Evolutionary conservation across 1,140 invertebrate genomes (phyloP).

Genomic region (Acromyrmex heyeri): DNA sequence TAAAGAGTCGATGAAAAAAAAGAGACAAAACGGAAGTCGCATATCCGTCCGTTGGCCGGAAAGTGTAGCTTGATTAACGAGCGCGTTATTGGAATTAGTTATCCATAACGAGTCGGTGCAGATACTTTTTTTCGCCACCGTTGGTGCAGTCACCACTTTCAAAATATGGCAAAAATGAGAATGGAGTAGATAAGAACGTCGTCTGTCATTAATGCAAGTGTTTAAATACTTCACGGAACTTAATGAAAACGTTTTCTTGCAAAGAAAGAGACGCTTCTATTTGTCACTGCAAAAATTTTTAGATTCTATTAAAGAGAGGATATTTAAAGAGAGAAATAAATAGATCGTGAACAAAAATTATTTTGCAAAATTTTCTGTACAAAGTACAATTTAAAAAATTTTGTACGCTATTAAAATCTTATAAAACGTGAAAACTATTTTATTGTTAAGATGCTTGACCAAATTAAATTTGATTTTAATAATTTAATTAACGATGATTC

Average conservation of each 20-base stretch:
- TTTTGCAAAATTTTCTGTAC: neutral
- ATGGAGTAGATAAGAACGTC: constrained; percentile 15
- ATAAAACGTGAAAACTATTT: neutral
- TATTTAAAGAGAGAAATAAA: constrained; percentile 8
- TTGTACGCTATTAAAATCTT: neutral
- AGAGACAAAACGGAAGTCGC: constrained; percentile 58
- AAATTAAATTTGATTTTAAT: neutral
- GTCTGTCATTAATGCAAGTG: constrained; percentile 27
- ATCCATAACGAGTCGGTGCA: constrained; percentile 67
- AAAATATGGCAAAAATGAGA: constrained; percentile 50
- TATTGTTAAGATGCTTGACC: neutral
- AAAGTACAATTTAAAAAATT: neutral
- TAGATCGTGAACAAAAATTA: neutral
- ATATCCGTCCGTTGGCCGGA: constrained; percentile 63
- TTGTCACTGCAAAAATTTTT: constrained; percentile 8
- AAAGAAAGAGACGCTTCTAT: neutral
- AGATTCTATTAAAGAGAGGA: neutral
- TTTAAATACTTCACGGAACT: neutral
- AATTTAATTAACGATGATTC: neutral
- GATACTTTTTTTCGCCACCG: constrained; percentile 59
- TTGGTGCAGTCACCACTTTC: constrained; percentile 15
- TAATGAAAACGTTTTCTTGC: neutral
- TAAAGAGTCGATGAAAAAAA: constrained; percentile 35
- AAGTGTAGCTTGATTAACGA: constrained; percentile 78
- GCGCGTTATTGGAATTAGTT: constrained; percentile 76